Evolutionary conservation across 2,888 invertebrate species (phyloP).

Genomic region (Drosophila kanekoi): DNA sequence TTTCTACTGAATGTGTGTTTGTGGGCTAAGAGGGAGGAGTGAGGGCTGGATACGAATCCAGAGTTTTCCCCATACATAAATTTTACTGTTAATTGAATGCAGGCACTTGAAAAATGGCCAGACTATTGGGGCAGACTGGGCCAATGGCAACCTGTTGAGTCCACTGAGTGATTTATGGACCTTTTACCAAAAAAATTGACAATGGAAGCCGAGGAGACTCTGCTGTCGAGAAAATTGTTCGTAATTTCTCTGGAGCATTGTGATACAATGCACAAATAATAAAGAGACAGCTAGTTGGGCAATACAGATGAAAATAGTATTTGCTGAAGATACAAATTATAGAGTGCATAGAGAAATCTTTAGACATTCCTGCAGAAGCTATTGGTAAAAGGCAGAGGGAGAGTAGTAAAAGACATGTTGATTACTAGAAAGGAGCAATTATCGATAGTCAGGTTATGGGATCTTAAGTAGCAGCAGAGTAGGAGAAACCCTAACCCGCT

Average conservation of each 20-base stretch:
- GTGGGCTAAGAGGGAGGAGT: not conserved
- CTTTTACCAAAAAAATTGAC: constrained; percentile 37
- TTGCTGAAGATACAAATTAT: not conserved
- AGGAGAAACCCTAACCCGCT: no score
- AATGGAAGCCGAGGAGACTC: constrained; percentile 15
- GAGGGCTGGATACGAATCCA: constrained; percentile 14
- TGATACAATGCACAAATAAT: constrained; percentile 1
- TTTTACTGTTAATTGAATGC: constrained; percentile 77
- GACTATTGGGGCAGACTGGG: constrained; percentile 48
- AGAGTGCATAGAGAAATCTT: not conserved
- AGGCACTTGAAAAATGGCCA: constrained; percentile 70
- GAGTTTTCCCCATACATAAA: constrained; percentile 61
- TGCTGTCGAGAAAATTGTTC: constrained; percentile 13
- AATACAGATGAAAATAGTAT: not conserved
- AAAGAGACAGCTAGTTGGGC: not conserved
- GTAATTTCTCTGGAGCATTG: not conserved
- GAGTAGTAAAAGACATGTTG: no score
- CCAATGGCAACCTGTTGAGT: constrained; percentile 68
- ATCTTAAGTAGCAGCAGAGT: no score
- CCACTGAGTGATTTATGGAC: constrained; percentile 51
- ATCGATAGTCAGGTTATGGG: no score
- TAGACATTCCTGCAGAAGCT: no score
- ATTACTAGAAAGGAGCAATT: no score
- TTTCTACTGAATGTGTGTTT: constrained; percentile 44
- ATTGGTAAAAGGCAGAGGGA: no score